Evolutionary conservation across 2,888 invertebrate genomes (phyloP), one percentile per base, ranked within the genome.

Genomic region (Petrophora chlorosata): DNA sequence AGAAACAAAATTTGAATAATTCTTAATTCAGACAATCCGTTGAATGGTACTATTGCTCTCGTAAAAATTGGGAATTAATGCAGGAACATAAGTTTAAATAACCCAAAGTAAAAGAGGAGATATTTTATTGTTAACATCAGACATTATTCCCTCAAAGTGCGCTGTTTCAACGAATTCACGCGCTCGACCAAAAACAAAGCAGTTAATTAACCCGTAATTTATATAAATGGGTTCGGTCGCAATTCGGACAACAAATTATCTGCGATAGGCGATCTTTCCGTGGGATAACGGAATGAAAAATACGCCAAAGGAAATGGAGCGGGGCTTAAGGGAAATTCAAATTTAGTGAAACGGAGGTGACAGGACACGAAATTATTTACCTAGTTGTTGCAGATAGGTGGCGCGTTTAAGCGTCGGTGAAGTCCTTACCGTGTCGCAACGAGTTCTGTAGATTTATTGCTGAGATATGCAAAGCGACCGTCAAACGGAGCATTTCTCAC

Each of bases 201-300:
- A 81, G 76, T 82, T 84, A 83, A 84, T 83, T 82, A 83, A 79
- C 70, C 68, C 66, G 75, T 81, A 83, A 84, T 84, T 83, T 83
- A 84, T 81, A 84, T 81, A 77, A 83, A 82, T 78, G 78, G 73
- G 67, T 61, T 68, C 67, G 65, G 73, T 76, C 73, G 73, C 76
- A 79, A 79, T 82, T 80, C 66, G 71, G 75, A 74, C 78, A 78
- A 75, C 77, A 81, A 81, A 78, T 82, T 78, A 79, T 80, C 75
- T 76, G 72, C 71, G 73, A 79, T 76, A 76, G 73, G 61, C 74
- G 73, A 82, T 82, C 80, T 82, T 70, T 67, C 67, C 62, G 29
- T 43, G 28, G 49, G 63, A 63, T 56, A 59, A 33, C 61, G 56
- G 60, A 63, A 61, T 63, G 64, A 64, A 63, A 61, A 59, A 63